Evolutionary conservation across 2,113 vertebrate species (phyloP).

Genomic region (Cyprinodon tularosa): DNA sequence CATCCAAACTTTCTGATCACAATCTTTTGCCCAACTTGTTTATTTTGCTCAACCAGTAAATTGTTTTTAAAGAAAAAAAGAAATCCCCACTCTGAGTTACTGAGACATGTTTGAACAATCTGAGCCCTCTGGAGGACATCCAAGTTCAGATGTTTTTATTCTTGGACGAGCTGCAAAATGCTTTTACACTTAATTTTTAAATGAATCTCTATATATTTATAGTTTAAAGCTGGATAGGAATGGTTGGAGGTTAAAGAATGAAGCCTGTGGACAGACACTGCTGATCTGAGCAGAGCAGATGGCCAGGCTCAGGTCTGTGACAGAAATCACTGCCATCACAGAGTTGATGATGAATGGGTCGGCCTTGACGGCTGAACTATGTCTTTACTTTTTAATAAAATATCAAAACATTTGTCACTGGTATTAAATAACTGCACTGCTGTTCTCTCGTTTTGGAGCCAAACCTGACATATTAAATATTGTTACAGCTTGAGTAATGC

Average conservation of each 20-base stretch:
- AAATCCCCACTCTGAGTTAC: slow-evolving; percentile 22
- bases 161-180: slow-evolving; percentile 59
- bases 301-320: slow-evolving; percentile 7
- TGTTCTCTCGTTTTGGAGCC: neutral
- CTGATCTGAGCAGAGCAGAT: slow-evolving; percentile 28
- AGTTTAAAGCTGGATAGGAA: slow-evolving; percentile 63
- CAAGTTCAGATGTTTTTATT: slow-evolving; percentile 73
- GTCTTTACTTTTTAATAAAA: slow-evolving; percentile 77
- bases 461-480: neutral
- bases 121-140: slow-evolving; percentile 51
- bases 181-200: slow-evolving; percentile 70
- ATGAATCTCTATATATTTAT: slow-evolving; percentile 79
- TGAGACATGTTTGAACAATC: slow-evolving; percentile 40
- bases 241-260: slow-evolving; percentile 60
- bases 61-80: neutral
- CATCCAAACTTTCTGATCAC: slow-evolving; percentile 26
- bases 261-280: slow-evolving; percentile 55
- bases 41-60: slow-evolving; percentile 26
- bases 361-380: slow-evolving; percentile 27
- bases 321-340: slow-evolving; percentile 70
- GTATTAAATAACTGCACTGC: slow-evolving; percentile 33
- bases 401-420: slow-evolving; percentile 42
- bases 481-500: neutral
- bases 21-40: neutral
- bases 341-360: slow-evolving; percentile 24